These are phyloP conservation scores for Galago senegalensis DNA, from an alignment of 2,797 vertebrate species.

Conservation along the genomic window DNA sequence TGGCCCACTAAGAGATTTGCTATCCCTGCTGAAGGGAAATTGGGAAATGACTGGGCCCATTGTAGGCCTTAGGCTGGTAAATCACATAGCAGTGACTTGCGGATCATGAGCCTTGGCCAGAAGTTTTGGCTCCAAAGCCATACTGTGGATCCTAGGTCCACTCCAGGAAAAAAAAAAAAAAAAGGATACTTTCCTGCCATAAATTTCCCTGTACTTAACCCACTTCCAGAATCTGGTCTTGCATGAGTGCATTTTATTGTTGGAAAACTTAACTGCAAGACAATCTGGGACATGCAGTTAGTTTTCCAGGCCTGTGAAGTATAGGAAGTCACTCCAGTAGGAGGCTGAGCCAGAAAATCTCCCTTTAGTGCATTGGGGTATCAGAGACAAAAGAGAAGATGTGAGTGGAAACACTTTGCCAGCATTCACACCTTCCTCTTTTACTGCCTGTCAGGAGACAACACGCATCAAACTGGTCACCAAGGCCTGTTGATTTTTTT, in stretches of 20 bases:
- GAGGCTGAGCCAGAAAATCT: neutral
- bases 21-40: neutral
- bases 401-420: neutral
- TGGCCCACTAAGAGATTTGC: neutral
- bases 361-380: neutral
- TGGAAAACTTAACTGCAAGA: neutral
- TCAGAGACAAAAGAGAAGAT: neutral
- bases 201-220: neutral
- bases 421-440: neutral
- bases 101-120: neutral
- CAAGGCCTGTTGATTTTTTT: neutral
- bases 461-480: neutral
- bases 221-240: slow-evolving; percentile 2
- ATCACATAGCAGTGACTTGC: neutral
- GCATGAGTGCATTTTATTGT: neutral
- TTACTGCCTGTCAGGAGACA: neutral
- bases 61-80: neutral
- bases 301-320: neutral
- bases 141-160: neutral
- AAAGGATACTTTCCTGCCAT: neutral
- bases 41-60: neutral
- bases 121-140: neutral
- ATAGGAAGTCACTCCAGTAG: neutral
- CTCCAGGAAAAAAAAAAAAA: neutral
- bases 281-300: neutral